Conservation (phyloP, 2,797 vertebrate genomes). For the Pseudomugil tenellus region DNA sequence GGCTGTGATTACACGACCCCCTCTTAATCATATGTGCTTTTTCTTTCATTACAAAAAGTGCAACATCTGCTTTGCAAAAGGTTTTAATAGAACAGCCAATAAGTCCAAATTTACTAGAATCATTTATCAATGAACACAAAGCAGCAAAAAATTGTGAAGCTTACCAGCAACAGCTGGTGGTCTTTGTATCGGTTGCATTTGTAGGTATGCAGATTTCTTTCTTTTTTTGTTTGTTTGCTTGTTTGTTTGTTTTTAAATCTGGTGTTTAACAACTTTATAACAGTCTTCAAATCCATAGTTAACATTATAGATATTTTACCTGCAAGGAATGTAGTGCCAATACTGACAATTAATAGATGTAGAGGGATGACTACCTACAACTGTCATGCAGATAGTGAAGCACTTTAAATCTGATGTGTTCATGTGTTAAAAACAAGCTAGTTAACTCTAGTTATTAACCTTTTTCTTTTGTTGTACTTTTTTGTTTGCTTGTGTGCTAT, state of each 20-base stretch:
- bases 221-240: not conserved
- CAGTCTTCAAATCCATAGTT: constrained; percentile 34
- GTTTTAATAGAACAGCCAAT: constrained; percentile 60
- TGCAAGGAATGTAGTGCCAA: constrained; percentile 23
- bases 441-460: constrained; percentile 50
- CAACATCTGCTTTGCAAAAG: constrained; percentile 73
- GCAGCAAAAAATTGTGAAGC: constrained; percentile 17
- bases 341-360: constrained; percentile 39
- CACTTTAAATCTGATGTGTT: constrained; percentile 82
- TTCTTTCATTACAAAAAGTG: constrained; percentile 33
- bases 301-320: constrained; percentile 13
- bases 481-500: constrained; percentile 37
- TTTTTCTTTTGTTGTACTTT: constrained; percentile 33
- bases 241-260: constrained; percentile 11
- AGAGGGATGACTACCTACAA: constrained; percentile 60
- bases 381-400: constrained; percentile 74
- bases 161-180: constrained; percentile 26
- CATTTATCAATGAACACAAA: constrained; percentile 14
- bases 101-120: constrained; percentile 45
- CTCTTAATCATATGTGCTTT: constrained; percentile 27
- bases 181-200: constrained; percentile 2
- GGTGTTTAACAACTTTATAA: constrained; percentile 18
- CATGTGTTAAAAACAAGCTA: constrained; percentile 48
- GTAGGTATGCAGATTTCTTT: constrained; percentile 18
- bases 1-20: constrained; percentile 46